Base-by-base conservation (phyloP, 1,140 invertebrate species). In the Trichonephila clavipes region DNA sequence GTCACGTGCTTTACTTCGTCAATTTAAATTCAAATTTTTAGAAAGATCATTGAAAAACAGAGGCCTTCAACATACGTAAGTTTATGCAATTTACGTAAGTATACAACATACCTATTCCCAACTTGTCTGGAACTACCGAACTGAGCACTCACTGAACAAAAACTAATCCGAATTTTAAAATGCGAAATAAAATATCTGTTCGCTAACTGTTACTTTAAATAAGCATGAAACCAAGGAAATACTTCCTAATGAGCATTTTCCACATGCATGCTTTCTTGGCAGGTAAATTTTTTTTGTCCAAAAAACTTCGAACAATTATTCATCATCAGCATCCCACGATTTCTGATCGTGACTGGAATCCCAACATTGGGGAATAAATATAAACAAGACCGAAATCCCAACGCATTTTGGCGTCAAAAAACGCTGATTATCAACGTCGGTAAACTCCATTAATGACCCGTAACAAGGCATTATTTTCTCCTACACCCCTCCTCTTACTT, bases 391-490 rank as follows among this genome's bases (percentile, higher is more conserved):
- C n/a, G 6, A 77, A 77, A 77, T 19, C 58, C 72, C 24, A 81
- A 81, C 28, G 40, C 28, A 82, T n/a, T 61, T 61, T 51, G 62
- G 92, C 51, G 66, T 61, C 62, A 59, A 88, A 88, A 93, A 88
- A 81, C 85, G 61, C 85, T 72, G 85, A 93, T 93, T 93, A 93
- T 88, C 85, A 61, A 58, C 92, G 66, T 85, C 92, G 86, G 92
- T 93, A 93, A 93, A 93, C 86, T 93, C 59, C 92, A 93, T 88
- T 93, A 93, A 93, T 93, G 92, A 93, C 58, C 92, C 92, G 85
- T 93, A 93, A 93, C 92, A 93, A 93, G 92, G 69, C 85, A 77
- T 81, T 93, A 72, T 93, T 62, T 93, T n/a, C 34, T 21, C 44
- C 64, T 51, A 12, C 51, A 51, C 62, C 44, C 24, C 40, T 83